Evolutionary conservation across 1,140 invertebrate species (phyloP), one percentile per base, ranked within the genome.

Genomic region (Nixonia krombeini): DNA sequence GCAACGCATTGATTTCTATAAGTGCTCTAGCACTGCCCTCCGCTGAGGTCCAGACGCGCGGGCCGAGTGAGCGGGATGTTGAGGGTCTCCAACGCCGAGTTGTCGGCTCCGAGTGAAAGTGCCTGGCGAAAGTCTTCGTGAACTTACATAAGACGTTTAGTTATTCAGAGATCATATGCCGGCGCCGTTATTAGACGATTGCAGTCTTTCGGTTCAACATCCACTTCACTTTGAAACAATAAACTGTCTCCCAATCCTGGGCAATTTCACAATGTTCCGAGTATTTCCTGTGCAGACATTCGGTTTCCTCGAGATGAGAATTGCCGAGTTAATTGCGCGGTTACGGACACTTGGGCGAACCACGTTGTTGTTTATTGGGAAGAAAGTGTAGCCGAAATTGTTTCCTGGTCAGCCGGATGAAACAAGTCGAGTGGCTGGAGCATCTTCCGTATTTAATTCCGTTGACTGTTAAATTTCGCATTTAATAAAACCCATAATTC

Each of bases 121-220:
- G 72, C 61, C 66, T 71, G 73, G 82, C 79, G 81, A 83, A 84
- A 84, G 81, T 82, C 79, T 79, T 75, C 74, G 74, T 78, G 64
- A 66, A 68, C 80, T 84, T 84, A 83, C 80, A 74, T 83, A 84
- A 84, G 75, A 78, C 59, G 57, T 74, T 79, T 77, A 76, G 71
- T 58, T 79, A 80, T 81, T 79, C 78, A n/a, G 67, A 68, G 65
- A 72, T 80, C 76, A 74, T 75, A 67, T 63, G 50, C 59, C 52
- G 65, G 38, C 53, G 51, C 56, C 42, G 55, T 74, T 70, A 68
- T 68, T 66, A 64, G 51, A 61, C 53, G 42, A 50, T 67, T 75
- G 50, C 51, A 63, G 57, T 70, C 45, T 67, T 71, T 70, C 47
- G 53, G 16, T 51, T 62, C 47, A 53, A 49, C 55, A 65, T 56